Evolutionary conservation across 1,140 invertebrate species (phyloP).

Genomic region (Drosophila pachea): DNA sequence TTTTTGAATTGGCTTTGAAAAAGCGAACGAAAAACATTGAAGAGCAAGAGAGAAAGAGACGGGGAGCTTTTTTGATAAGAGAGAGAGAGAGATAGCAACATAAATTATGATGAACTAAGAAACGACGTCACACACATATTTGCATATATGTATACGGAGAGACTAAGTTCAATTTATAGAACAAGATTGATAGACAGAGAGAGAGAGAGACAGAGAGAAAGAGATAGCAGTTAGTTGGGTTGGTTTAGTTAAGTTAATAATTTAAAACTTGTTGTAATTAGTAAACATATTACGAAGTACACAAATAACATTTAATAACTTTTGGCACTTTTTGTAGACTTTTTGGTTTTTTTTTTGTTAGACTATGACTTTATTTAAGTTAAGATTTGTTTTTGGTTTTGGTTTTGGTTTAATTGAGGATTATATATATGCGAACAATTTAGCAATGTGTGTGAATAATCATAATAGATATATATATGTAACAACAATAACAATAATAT

Average conservation of each 20-base stretch:
- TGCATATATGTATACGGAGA: conserved; percentile 42
- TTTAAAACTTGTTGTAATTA: conserved; percentile 71
- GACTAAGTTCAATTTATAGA: conserved; percentile 63
- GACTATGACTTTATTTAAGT: conserved; percentile 74
- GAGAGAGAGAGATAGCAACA: conserved; percentile 59
- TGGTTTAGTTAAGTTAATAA: conserved; percentile 63
- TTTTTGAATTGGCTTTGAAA: conserved; percentile 13
- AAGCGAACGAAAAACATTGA: conserved; percentile 49
- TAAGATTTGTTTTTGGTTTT: conserved; percentile 52
- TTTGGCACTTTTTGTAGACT: conserved; percentile 69
- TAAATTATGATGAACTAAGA: conserved; percentile 73
- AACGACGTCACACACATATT: conserved; percentile 57
- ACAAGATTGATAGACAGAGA: conserved; percentile 40
- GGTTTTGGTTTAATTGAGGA: conserved; percentile 55
- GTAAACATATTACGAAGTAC: conserved; percentile 77
- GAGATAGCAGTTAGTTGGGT: conserved; percentile 60
- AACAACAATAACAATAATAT: conserved; percentile 78
- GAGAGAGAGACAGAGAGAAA: conserved; percentile 21
- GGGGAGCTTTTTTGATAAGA: conserved; percentile 13
- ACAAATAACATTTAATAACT: conserved; percentile 77
- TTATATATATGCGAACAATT: conserved; percentile 78
- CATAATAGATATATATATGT: conserved; percentile 76
- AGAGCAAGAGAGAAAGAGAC: conserved; percentile 41
- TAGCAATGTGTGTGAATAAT: conserved; percentile 77
- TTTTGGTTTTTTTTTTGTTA: conserved; percentile 60